These are phyloP conservation scores for Anguilla megastoma DNA, from an alignment of 2,797 vertebrate genomes.

Conservation along the genomic window DNA sequence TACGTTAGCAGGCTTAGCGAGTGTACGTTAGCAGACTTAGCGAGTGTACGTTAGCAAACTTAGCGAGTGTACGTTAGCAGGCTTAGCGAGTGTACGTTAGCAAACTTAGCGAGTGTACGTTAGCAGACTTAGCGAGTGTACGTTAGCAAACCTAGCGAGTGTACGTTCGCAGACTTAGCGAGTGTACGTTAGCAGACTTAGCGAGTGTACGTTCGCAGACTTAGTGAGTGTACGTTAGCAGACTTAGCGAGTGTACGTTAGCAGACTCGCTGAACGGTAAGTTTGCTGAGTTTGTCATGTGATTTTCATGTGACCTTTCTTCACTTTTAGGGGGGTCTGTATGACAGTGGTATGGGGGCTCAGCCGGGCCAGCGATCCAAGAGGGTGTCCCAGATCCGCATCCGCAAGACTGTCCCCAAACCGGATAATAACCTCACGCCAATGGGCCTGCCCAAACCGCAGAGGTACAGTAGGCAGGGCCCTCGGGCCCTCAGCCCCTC, in stretches of 20 bases:
- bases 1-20: no score
- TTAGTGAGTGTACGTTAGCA: no score
- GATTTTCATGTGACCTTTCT: background rate
- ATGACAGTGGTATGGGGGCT: constrained; percentile 22
- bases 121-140: no score
- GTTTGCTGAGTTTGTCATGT: background rate
- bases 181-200: no score
- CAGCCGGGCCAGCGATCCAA: constrained; percentile 72
- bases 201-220: background rate
- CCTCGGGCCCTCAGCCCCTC: background rate
- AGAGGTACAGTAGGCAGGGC: constrained; percentile 74
- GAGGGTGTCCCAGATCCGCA: constrained; percentile 93
- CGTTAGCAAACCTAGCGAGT: no score
- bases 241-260: background rate
- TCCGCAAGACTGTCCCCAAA: constrained; percentile 86
- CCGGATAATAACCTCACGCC: constrained; percentile 89
- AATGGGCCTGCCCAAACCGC: constrained; percentile 92
- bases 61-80: no score
- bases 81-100: no score
- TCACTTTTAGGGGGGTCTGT: constrained; percentile 42
- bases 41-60: no score
- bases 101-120: no score
- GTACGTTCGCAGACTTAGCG: no score
- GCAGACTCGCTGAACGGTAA: background rate
- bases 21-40: no score